Evolutionary conservation across 2,888 invertebrate genomes (phyloP).

Genomic region (Masnerella sp.): DNA sequence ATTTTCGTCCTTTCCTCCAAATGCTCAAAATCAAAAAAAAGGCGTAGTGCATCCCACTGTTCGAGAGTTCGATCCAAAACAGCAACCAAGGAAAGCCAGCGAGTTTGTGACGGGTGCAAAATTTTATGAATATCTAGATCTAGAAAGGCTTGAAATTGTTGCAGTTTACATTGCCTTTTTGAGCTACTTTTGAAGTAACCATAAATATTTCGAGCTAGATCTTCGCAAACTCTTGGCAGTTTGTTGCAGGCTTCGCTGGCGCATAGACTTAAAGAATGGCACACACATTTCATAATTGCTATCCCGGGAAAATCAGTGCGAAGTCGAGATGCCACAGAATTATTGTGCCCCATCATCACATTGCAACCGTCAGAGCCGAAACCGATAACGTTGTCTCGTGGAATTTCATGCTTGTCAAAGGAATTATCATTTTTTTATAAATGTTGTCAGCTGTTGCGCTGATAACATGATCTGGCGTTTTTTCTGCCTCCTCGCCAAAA

Average conservation of each 20-base stretch:
- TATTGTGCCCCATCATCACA: conserved; percentile 57
- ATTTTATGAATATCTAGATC: conserved; percentile 62
- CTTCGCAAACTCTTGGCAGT: conserved; percentile 65
- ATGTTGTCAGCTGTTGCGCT: conserved; percentile 25
- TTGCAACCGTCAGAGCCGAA: conserved; percentile 50
- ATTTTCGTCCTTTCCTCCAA: conserved; percentile 30
- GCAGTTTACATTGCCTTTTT: conserved; percentile 58
- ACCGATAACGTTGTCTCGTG: conserved; percentile 42
- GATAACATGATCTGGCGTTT: neutral
- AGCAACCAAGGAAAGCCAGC: conserved; percentile 66
- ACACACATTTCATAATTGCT: conserved; percentile 42
- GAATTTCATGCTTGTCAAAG: conserved; percentile 31
- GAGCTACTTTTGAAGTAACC: conserved; percentile 62
- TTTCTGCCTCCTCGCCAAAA: conserved; percentile 3
- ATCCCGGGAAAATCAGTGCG: conserved; percentile 36
- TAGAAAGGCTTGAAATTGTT: conserved; percentile 62
- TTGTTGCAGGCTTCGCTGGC: conserved; percentile 35
- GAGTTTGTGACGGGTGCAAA: conserved; percentile 65
- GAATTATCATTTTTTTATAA: conserved; percentile 26
- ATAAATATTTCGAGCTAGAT: conserved; percentile 66
- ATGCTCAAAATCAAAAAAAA: conserved; percentile 63
- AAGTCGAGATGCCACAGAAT: conserved; percentile 52
- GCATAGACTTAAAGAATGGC: conserved; percentile 36
- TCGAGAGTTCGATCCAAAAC: conserved; percentile 65
- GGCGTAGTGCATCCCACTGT: conserved; percentile 66